Percentiles rank a stretch among this genome's conserved stretches.
phyloP scores from a whole-genome alignment of 2,113 vertebrate genomes.

The Lynx canadensis region DNA sequence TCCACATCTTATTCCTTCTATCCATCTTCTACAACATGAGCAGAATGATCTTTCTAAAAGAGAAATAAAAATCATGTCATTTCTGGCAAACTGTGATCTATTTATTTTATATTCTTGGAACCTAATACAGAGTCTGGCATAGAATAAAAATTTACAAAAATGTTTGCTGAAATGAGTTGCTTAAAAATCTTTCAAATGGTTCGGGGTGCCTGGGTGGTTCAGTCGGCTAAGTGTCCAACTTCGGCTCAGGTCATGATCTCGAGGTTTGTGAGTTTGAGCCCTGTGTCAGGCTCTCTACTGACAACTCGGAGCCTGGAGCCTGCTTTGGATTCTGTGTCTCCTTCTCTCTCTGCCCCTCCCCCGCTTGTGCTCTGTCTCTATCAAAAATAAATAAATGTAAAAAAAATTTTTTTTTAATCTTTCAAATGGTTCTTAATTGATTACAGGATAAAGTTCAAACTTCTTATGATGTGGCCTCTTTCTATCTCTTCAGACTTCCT shows the following conservation, averaged over 20 bases:
- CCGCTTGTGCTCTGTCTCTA: too few species aligned
- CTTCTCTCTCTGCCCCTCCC: too few species aligned
- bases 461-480: not conserved
- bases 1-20: conserved; percentile 19
- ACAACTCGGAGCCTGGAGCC: too few species aligned
- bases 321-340: too few species aligned
- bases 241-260: too few species aligned
- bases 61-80: conserved; percentile 35
- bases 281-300: too few species aligned
- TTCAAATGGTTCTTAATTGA: not conserved
- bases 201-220: too few species aligned
- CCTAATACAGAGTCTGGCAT: not conserved
- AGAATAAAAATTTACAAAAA: conserved; percentile 36
- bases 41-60: not conserved
- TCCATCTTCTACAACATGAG: not conserved
- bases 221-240: too few species aligned
- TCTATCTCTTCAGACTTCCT: conserved; percentile 13
- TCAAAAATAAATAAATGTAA: too few species aligned
- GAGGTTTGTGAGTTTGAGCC: too few species aligned
- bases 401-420: too few species aligned
- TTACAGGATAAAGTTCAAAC: not conserved
- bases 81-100: not conserved
- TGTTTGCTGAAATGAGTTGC: not conserved
- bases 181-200: conserved; percentile 44
- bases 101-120: conserved; percentile 36